A percentile compares a stretch with the other conserved stretches of the same genome.
Evolutionary conservation across 2,888 invertebrate species (phyloP).

Genomic region (Leptopterna dolabrata): DNA sequence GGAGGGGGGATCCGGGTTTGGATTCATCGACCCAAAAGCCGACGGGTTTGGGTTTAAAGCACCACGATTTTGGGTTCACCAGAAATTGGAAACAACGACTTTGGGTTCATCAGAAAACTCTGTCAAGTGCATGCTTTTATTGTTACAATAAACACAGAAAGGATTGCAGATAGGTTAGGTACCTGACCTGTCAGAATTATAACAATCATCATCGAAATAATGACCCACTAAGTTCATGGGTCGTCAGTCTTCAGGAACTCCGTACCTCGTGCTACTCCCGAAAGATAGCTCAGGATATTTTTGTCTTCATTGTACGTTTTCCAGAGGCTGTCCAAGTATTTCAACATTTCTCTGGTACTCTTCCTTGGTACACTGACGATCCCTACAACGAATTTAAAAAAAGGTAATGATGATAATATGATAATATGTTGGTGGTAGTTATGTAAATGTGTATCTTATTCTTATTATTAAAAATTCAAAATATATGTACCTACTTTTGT

Average conservation of each 20-base stretch:
- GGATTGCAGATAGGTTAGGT: too few species aligned
- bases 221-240: neutral
- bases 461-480: too few species aligned
- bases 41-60: neutral
- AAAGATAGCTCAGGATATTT: neutral
- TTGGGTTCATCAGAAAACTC: too few species aligned
- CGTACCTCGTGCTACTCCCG: neutral
- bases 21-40: neutral
- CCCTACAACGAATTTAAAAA: neutral
- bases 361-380: too few species aligned
- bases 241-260: too few species aligned
- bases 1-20: too few species aligned
- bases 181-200: too few species aligned
- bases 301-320: neutral
- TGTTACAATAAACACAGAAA: too few species aligned
- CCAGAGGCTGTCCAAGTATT: neutral
- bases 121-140: neutral
- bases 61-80: too few species aligned
- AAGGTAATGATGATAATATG: neutral
- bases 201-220: too few species aligned
- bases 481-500: neutral
- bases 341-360: neutral
- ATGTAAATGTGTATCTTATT: too few species aligned
- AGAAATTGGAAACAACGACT: too few species aligned
- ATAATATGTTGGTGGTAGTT: neutral